These are phyloP conservation scores for Xiphophorus maculatus DNA, from an alignment of 2,113 vertebrate species.

Conservation along the genomic window DNA sequence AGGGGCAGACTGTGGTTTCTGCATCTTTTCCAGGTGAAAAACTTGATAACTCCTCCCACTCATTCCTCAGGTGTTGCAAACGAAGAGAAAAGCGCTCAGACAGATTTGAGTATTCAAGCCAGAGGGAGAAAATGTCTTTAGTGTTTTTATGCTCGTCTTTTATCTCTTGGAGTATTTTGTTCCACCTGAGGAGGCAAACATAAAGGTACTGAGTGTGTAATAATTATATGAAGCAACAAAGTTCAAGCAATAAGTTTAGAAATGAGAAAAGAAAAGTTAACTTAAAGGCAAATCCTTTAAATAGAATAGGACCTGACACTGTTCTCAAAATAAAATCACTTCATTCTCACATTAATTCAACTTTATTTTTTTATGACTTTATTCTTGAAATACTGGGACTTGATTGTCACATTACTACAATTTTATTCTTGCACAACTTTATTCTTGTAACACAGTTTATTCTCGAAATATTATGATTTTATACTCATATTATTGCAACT, in stretches of 20 bases:
- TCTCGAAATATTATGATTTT: too few species aligned
- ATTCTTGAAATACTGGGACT: too few species aligned
- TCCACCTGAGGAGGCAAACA: slow-evolving; percentile 79
- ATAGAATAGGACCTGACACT: not conserved
- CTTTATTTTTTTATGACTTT: too few species aligned
- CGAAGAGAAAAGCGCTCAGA: slow-evolving; percentile 54
- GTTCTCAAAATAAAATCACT: too few species aligned
- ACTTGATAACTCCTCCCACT: slow-evolving; percentile 70
- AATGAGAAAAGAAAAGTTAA: not conserved
- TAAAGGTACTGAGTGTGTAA: not conserved
- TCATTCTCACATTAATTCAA: too few species aligned
- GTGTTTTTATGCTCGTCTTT: slow-evolving; percentile 70
- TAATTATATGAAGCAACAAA: not conserved
- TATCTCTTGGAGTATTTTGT: slow-evolving; percentile 75
- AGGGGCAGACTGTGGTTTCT: slow-evolving; percentile 55
- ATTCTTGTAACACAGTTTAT: too few species aligned
- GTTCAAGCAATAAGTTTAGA: not conserved
- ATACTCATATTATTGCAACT: too few species aligned
- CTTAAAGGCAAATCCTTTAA: not conserved
- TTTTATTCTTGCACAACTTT: too few species aligned
- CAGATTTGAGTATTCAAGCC: slow-evolving; percentile 75
- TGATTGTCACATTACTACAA: too few species aligned
- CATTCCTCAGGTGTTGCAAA: slow-evolving; percentile 74
- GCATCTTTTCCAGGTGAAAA: slow-evolving; percentile 60
- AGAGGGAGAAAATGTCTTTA: slow-evolving; percentile 72